Conservation (phyloP, 1,140 invertebrate species). For the Idris sp. region DNA sequence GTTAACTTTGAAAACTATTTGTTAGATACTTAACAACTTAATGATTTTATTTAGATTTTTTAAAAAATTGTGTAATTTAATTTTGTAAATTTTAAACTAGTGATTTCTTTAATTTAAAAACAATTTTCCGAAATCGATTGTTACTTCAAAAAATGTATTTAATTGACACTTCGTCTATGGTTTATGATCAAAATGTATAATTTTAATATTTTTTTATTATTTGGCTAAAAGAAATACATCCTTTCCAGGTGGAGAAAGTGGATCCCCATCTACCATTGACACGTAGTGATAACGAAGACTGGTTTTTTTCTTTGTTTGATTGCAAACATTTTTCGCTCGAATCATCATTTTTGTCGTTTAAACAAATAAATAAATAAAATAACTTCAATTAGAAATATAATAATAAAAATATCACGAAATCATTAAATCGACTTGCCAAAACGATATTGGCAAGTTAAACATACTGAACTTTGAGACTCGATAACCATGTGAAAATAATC, state of each 20-base stretch:
- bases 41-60: too few species aligned
- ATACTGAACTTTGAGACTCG: constrained; percentile 31
- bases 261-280: constrained; percentile 54
- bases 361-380: too few species aligned
- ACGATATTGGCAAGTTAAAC: constrained; percentile 18
- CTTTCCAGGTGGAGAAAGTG: constrained; percentile 62
- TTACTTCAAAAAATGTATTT: constrained; percentile 26
- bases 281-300: constrained; percentile 56
- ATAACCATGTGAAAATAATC: constrained; percentile 34
- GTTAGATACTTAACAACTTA: too few species aligned
- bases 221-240: constrained; percentile 58
- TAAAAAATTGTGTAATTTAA: too few species aligned
- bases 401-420: too few species aligned
- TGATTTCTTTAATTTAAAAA: too few species aligned
- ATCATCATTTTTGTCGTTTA: too few species aligned
- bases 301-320: constrained; percentile 47
- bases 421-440: too few species aligned
- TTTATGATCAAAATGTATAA: constrained; percentile 52
- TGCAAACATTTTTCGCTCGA: constrained; percentile 33
- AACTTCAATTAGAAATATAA: too few species aligned
- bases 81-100: too few species aligned
- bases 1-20: too few species aligned
- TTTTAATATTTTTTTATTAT: constrained; percentile 39
- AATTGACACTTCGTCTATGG: constrained; percentile 29
- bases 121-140: too few species aligned